phyloP scores from a whole-genome alignment of 1,140 invertebrate genomes.

The Wasmannia auropunctata region DNA sequence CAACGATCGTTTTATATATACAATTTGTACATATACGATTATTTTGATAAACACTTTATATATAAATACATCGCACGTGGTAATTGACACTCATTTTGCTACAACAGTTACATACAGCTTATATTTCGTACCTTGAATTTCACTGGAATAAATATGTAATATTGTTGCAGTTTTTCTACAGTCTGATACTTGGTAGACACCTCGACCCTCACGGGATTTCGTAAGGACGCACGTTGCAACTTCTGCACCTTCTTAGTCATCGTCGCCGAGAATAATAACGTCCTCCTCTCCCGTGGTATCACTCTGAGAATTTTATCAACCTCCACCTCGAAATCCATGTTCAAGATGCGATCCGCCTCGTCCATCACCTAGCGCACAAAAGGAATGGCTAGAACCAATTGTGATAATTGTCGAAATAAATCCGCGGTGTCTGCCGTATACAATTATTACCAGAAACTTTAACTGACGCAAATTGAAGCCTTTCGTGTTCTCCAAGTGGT shows the following conservation, averaged over 20 bases:
- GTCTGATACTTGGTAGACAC: slow-evolving; percentile 99
- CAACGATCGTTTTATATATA: slow-evolving; percentile 71
- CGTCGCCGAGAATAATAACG: slow-evolving; percentile 97
- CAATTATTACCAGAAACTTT: slow-evolving; percentile 91
- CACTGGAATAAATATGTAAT: slow-evolving; percentile 97
- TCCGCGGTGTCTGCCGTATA: not conserved
- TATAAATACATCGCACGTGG: not conserved
- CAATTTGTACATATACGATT: too few species aligned
- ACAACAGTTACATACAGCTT: not conserved
- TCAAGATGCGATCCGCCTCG: slow-evolving; percentile 97
- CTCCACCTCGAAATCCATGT: slow-evolving; percentile 98
- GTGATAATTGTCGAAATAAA: not conserved
- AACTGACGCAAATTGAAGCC: slow-evolving; percentile 95
- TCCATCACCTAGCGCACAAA: slow-evolving; percentile 91
- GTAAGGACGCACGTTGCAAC: slow-evolving; percentile 96
- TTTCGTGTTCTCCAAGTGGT: slow-evolving; percentile 97
- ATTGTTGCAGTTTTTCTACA: slow-evolving; percentile 97
- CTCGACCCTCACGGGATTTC: slow-evolving; percentile 97
- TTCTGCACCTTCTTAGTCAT: slow-evolving; percentile 99
- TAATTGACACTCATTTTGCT: not conserved
- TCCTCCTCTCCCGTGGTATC: slow-evolving; percentile 94
- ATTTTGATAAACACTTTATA: slow-evolving; percentile 18
- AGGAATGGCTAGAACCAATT: slow-evolving; percentile 29
- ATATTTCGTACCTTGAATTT: slow-evolving; percentile 93
- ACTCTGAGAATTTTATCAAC: slow-evolving; percentile 98